A percentile compares a stretch with the other conserved stretches of the same genome.
Evolutionary conservation across 2,113 vertebrate species (phyloP).

Genomic region (Loxodonta africana): DNA sequence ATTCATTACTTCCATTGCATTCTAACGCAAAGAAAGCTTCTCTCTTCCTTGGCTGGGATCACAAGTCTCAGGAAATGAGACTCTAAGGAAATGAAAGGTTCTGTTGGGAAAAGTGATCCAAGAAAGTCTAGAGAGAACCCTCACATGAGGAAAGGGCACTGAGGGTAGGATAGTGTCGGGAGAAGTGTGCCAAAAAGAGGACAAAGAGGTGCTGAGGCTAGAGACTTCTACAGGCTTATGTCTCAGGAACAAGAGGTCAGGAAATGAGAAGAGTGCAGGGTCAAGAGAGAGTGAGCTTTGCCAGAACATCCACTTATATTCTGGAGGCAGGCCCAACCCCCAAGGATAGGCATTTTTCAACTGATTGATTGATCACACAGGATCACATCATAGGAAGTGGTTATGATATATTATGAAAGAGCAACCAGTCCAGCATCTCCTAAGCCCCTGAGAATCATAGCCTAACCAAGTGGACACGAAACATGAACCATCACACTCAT

Average conservation of each 20-base stretch:
- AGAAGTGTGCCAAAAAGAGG: not conserved
- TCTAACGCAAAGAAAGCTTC: too few relatives aligned
- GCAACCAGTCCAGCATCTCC: not conserved
- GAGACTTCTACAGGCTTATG: not conserved
- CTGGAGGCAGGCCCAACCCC: not conserved
- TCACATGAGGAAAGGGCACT: not conserved
- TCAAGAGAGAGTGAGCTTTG: not conserved
- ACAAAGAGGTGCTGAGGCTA: not conserved
- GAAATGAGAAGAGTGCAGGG: not conserved
- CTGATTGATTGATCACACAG: not conserved
- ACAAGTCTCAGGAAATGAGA: not conserved
- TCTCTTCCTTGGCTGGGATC: not conserved
- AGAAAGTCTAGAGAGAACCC: not conserved
- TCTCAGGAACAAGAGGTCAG: too few relatives aligned
- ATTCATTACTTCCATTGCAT: too few relatives aligned
- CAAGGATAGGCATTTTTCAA: not conserved
- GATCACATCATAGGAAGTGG: not conserved
- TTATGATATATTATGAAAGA: too few relatives aligned
- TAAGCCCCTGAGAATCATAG: not conserved
- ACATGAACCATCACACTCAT: not conserved
- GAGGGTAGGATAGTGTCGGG: not conserved
- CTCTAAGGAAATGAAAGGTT: not conserved
- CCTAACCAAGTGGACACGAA: not conserved
- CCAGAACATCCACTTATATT: not conserved
- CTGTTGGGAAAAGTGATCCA: not conserved